Evolutionary conservation across 2,113 vertebrate species (phyloP).

Genomic region (Puma concolor): DNA sequence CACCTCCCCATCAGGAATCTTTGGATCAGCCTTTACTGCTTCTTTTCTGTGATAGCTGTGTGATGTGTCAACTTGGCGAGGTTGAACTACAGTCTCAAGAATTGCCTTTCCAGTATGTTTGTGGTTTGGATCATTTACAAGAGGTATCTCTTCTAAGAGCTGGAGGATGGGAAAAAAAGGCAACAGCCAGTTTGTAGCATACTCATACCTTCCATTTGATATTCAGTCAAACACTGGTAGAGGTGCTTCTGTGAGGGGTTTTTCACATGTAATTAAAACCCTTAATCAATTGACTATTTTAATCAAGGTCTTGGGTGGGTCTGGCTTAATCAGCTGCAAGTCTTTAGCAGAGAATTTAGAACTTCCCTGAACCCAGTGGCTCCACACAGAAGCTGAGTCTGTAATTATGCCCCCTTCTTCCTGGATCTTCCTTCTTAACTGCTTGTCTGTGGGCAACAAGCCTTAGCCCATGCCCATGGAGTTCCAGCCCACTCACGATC

Average conservation of each 20-base stretch:
- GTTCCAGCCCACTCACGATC: not conserved
- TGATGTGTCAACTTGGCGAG: not conserved
- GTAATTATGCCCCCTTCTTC: fast-evolving
- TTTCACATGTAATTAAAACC: not conserved
- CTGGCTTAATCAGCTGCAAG: not conserved
- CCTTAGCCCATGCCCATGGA: not conserved
- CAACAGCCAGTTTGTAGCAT: not conserved
- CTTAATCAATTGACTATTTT: not conserved
- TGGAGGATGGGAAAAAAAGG: not conserved
- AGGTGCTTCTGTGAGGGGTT: not conserved
- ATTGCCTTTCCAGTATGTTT: not conserved
- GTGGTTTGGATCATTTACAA: not conserved
- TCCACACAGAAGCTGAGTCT: not conserved
- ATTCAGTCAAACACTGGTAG: not conserved
- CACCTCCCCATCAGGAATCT: not conserved
- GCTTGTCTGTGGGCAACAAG: not conserved
- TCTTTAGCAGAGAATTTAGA: not conserved
- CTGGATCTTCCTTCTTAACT: not conserved
- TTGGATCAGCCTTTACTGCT: not conserved
- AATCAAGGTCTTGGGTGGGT: not conserved
- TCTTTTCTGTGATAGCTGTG: not conserved
- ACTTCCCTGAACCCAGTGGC: not conserved
- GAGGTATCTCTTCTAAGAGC: not conserved
- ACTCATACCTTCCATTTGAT: not conserved
- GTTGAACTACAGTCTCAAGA: not conserved